Base-by-base conservation (phyloP, 1,140 invertebrate genomes). In the Drosophila hydei region DNA sequence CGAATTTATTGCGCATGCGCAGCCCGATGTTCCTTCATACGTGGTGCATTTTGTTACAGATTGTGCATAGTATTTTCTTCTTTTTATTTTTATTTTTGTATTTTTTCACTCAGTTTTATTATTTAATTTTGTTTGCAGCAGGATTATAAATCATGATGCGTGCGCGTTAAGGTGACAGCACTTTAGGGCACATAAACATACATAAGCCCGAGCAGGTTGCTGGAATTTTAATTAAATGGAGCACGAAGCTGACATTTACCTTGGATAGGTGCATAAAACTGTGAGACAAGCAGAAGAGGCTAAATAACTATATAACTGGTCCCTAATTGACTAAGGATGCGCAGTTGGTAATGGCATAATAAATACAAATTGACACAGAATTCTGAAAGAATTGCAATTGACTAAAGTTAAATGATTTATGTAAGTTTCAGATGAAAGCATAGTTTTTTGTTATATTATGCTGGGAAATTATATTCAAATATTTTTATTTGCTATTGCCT, bases 1-100 rank as follows among this genome's bases (percentile, higher is more conserved):
- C 75, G 71, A 90, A 90, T 90, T 90, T 90, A 90, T 90, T 85
- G 84, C 89, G 79, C 89, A 90, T 90, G 89, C 87, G 80, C 89
- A 80, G 69, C 81, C 70, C 62, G 77, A 61, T 74, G 54, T 58
- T 59, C 70, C 62, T 61, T 43, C 27, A 72, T 58, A 64, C 50
- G 18, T 21, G 27, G 50, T 30, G 54, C 65, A 75, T 79, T 79
- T 79, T 79, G 77, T 79, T 79, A 79, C 77, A 79, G 77, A 79
- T 56, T 56, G 21, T 59, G 16, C 25, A 36, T 23, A 27, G 33
- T 56, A 4, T 14, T 2, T 40, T 40, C 0, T 40, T 40, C 5
- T 40, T 3, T 40, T 40, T 14, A 4, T 38, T 3, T 40, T 2
- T 8, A 16, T 14, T 42, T 51, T 16, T 6, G 30, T 63, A 63